Percentiles rank a stretch among this genome's conserved stretches.
phyloP scores from a whole-genome alignment of 1,140 invertebrate species.

The Bombyx mandarina region DNA sequence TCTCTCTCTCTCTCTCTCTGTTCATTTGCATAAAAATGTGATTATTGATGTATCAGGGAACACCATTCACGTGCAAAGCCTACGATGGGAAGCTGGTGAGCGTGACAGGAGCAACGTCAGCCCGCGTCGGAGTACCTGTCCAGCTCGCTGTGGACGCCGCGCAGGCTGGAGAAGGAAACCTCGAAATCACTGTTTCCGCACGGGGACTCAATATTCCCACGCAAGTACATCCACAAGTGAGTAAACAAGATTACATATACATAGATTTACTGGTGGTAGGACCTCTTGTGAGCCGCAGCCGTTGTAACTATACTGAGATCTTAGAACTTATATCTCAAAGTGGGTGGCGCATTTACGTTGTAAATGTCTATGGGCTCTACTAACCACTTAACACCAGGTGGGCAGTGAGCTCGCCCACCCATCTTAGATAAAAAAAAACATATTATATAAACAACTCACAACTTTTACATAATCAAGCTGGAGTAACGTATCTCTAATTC shows the following conservation, averaged over 20 bases:
- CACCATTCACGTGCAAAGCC: constrained; percentile 93
- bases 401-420: too few species aligned
- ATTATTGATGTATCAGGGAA: constrained; percentile 75
- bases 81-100: constrained; percentile 93
- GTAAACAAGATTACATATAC: constrained; percentile 23
- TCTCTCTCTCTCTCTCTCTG: too few species aligned
- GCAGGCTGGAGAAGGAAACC: constrained; percentile 96
- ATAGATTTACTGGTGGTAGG: not conserved
- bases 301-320: too few species aligned
- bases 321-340: too few species aligned
- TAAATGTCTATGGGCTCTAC: too few species aligned
- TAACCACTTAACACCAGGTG: too few species aligned
- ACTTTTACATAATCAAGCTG: too few species aligned
- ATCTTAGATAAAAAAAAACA: too few species aligned
- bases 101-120: constrained; percentile 85
- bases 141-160: constrained; percentile 96
- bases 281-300: too few species aligned
- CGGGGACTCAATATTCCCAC: constrained; percentile 95
- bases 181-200: constrained; percentile 96
- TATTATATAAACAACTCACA: too few species aligned
- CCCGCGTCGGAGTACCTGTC: constrained; percentile 86
- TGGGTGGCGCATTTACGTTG: too few species aligned
- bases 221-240: constrained; percentile 95
- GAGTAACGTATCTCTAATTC: too few species aligned
- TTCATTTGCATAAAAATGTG: not conserved